These are phyloP conservation scores for Tokudaia tokunoshimensis DNA, from an alignment of 2,797 vertebrate species.

Conservation along the genomic window DNA sequence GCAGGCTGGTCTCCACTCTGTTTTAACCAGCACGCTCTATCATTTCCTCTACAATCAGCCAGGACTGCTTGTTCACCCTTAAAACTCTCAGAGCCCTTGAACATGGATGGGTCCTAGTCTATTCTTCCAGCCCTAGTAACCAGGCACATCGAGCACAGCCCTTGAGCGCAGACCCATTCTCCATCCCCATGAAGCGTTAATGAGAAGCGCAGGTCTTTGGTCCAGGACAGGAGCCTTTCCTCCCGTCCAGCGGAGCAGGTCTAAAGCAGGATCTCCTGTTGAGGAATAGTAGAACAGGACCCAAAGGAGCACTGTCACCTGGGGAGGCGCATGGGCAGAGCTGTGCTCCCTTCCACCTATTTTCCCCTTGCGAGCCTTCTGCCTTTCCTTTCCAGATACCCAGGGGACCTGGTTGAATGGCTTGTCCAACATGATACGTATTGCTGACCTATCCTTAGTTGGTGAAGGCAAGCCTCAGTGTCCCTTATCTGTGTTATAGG, in stretches of 20 bases:
- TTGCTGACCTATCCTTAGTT: not conserved
- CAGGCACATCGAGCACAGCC: not conserved
- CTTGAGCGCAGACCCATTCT: not conserved
- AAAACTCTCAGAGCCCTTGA: not conserved
- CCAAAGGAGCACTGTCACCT: not conserved
- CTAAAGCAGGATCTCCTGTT: not conserved
- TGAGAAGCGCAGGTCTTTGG: not conserved
- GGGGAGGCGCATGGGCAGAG: rapidly evolving
- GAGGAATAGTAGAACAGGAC: not conserved
- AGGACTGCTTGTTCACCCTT: not conserved
- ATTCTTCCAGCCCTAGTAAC: not conserved
- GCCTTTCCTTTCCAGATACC: not conserved
- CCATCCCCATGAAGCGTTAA: not conserved
- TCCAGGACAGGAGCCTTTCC: not conserved
- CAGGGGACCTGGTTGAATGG: not conserved
- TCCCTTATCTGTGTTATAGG: not conserved
- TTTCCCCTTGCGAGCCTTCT: not conserved
- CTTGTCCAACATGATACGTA: not conserved
- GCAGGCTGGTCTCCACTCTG: not conserved
- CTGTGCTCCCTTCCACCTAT: not conserved
- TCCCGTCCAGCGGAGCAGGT: not conserved
- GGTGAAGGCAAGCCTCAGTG: not conserved
- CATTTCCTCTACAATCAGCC: not conserved
- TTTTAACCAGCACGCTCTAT: not conserved
- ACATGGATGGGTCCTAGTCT: not conserved